Evolutionary conservation across 2,113 vertebrate genomes (phyloP).

Genomic region (Eulacestoma nigropectus): DNA sequence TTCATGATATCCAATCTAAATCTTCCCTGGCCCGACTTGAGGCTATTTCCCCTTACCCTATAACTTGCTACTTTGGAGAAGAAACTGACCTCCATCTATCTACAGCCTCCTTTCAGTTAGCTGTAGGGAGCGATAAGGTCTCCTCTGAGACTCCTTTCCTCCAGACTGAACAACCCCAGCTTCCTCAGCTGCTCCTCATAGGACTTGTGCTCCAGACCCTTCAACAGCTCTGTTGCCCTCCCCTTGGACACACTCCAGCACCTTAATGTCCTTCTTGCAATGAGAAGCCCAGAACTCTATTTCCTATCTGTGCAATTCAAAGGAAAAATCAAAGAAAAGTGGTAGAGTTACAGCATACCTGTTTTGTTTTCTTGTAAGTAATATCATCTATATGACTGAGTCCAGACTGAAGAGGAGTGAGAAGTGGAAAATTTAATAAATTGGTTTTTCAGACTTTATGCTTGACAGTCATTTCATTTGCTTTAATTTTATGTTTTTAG

Average conservation of each 20-base stretch:
- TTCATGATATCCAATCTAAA: not conserved
- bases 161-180: not conserved
- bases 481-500: not conserved
- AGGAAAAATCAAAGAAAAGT: not conserved
- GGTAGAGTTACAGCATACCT: not conserved
- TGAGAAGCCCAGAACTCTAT: too few relatives aligned
- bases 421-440: not conserved
- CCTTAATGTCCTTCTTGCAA: not conserved
- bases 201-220: not conserved
- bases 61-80: not conserved
- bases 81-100: not conserved
- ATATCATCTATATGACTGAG: not conserved
- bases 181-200: not conserved
- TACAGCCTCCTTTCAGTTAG: not conserved
- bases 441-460: not conserved
- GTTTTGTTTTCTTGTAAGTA: not conserved
- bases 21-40: not conserved
- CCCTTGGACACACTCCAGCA: not conserved
- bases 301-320: not conserved
- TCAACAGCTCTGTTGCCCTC: not conserved
- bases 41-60: not conserved
- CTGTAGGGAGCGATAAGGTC: not conserved
- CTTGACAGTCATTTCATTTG: accelerated
- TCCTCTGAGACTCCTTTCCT: not conserved
- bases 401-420: not conserved